Base-by-base conservation (phyloP, 2,888 invertebrate species). In the Harpagoxenus sublaevis region DNA sequence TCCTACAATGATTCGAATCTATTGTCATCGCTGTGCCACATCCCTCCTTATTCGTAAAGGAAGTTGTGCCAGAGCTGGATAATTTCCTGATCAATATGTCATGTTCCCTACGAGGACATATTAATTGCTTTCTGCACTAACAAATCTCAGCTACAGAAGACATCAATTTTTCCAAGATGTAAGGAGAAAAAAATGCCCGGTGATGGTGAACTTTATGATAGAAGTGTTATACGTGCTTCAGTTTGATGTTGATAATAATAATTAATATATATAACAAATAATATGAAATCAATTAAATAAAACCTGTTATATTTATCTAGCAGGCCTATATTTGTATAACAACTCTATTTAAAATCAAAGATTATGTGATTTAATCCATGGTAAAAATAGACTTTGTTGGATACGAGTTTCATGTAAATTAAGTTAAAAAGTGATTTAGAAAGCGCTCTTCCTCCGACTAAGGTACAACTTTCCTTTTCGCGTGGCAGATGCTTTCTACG, bases 71-170 rank as follows among this genome's bases (percentile, higher is more conserved):
- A 42, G 18, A 68, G 31, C 4, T 42, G 9, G 9, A n/a, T 78
- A 70, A 70, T 78, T 42, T 12, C n/a, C 12, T 31, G 15, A 8
- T 68, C 68, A 55, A 78, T 70, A 42, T 55, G 55, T 78, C 78
- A 55, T 68, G 28, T 78, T 70, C n/a, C n/a, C 28, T 18, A n/a
- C 15, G 6, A 70, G 5, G 15, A 55, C 42, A 42, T 70, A 18
- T 42, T 78, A 78, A 70, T 78, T 78, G 51, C 28, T 39, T 39
- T 77, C 23, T 23, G 23, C 12, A n/a, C 42, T 28, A 42, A 74
- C 4, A 78, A 42, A 28, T 68, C n/a, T 45, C 28, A n/a, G 8
- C 35, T 48, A 51, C 8, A 42, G 28, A 68, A 78, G 15, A 65
- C 18, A 15, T 55, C 51, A 42, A 42, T 42, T 68, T 68, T 53